Conservation (phyloP, 2,888 invertebrate genomes). For the Chromoteleia sp. region DNA sequence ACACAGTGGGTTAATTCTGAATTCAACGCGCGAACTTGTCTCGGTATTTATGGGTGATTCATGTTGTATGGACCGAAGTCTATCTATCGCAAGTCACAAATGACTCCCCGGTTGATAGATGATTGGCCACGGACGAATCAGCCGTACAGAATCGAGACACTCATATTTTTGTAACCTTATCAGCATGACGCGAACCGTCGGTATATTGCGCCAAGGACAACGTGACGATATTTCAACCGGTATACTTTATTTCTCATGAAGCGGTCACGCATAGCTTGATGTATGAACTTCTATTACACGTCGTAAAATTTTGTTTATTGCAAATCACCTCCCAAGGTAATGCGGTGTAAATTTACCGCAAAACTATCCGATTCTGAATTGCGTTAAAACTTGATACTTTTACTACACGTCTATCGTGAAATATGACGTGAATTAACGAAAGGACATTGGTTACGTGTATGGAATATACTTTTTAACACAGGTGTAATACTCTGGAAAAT, state of each 20-base stretch:
- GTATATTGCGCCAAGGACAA: constrained; percentile 18
- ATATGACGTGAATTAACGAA: constrained; percentile 14
- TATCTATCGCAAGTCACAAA: constrained; percentile 40
- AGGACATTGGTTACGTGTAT: constrained; percentile 13
- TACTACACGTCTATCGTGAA: constrained; percentile 2
- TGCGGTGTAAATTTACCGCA: not conserved
- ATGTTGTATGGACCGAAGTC: constrained; percentile 31
- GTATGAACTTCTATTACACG: constrained; percentile 14
- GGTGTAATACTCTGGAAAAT: constrained; percentile 39
- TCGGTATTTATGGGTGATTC: constrained; percentile 44
- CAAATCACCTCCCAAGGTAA: not conserved
- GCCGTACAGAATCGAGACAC: constrained; percentile 12
- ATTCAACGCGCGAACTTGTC: constrained; percentile 25
- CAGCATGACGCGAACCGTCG: not conserved
- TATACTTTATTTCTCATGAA: constrained; percentile 11
- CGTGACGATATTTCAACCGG: constrained; percentile 21
- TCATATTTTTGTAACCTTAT: constrained; percentile 48
- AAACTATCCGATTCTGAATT: not conserved
- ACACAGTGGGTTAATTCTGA: constrained; percentile 18
- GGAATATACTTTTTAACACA: constrained; percentile 27
- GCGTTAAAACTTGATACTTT: not conserved
- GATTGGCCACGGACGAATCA: constrained; percentile 30
- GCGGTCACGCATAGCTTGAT: not conserved
- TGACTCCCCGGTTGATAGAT: constrained; percentile 50
- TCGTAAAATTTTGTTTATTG: not conserved